phyloP scores from a whole-genome alignment of 2,113 vertebrate species.

The Pleuronectes platessa region DNA sequence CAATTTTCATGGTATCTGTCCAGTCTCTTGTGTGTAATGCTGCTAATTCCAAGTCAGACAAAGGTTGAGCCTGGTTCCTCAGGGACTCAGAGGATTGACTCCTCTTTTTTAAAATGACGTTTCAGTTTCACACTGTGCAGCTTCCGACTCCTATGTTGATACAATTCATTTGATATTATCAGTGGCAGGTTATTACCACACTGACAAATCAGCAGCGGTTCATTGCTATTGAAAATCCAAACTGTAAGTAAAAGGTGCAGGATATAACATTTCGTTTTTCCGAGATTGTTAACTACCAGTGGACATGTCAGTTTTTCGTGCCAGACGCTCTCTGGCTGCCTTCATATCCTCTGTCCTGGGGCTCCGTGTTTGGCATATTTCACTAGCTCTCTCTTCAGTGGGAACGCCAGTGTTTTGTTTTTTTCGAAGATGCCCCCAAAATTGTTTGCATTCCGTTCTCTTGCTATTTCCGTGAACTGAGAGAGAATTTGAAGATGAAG shows the following conservation, averaged over 20 bases:
- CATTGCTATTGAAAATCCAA: neutral
- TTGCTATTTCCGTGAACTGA: neutral
- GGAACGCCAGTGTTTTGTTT: slow-evolving; percentile 16
- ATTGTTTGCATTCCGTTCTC: neutral
- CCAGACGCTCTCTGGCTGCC: slow-evolving; percentile 7
- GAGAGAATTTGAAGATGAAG: neutral
- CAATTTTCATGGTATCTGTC: no score
- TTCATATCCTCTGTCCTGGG: slow-evolving; percentile 34
- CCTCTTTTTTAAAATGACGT: no score
- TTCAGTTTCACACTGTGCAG: no score
- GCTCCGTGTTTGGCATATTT: slow-evolving; percentile 16
- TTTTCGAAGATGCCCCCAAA: neutral
- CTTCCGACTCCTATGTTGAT: no score
- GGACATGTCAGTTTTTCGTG: neutral
- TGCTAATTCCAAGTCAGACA: no score
- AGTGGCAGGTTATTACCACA: neutral
- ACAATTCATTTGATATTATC: neutral
- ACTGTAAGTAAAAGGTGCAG: neutral
- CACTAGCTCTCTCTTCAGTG: neutral
- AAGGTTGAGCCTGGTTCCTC: no score
- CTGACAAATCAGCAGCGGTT: neutral
- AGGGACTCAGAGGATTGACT: no score
- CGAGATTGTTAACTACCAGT: neutral
- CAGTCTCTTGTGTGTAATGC: no score
- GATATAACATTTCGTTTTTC: neutral